These are phyloP conservation scores for Coregonus ussuriensis DNA, from an alignment of 2,797 vertebrate genomes.

Conservation along the genomic window DNA sequence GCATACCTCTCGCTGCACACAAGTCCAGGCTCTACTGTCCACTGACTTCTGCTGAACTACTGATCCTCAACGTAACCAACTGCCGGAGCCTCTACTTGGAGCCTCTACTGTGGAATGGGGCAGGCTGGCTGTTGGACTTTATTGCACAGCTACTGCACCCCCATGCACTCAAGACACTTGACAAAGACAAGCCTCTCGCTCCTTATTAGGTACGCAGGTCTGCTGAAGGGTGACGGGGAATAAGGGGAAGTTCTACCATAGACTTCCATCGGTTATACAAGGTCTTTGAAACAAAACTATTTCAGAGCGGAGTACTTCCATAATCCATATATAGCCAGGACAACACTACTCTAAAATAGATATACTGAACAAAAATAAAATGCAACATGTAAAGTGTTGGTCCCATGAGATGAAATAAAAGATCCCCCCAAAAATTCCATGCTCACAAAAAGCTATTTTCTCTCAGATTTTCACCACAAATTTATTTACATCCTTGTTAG, in stretches of 20 bases:
- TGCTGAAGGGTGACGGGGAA: constrained; percentile 18
- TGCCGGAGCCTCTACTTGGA: constrained; percentile 95
- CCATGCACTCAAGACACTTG: constrained; percentile 58
- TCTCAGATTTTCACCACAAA: no score
- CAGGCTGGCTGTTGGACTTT: constrained; percentile 71
- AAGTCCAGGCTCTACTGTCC: constrained; percentile 99
- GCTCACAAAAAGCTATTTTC: no score
- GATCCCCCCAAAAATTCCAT: no score
- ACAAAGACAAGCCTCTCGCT: constrained; percentile 58
- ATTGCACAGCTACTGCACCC: constrained; percentile 75
- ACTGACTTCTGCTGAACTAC: constrained; percentile 99
- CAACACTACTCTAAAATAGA: background rate
- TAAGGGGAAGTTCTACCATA: background rate
- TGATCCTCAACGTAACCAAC: constrained; percentile 99
- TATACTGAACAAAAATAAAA: no score
- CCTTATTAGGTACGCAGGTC: constrained; percentile 47
- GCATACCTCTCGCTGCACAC: constrained; percentile 98
- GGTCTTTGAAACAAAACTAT: background rate
- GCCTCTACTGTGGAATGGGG: constrained; percentile 85
- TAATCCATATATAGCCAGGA: background rate
- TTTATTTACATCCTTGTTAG: no score
- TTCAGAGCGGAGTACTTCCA: background rate
- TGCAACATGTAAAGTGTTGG: no score
- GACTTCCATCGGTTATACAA: constrained; percentile 3
- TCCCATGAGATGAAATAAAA: no score